Evolutionary conservation across 2,888 invertebrate genomes (phyloP).

Genomic region (Athalia cordata): DNA sequence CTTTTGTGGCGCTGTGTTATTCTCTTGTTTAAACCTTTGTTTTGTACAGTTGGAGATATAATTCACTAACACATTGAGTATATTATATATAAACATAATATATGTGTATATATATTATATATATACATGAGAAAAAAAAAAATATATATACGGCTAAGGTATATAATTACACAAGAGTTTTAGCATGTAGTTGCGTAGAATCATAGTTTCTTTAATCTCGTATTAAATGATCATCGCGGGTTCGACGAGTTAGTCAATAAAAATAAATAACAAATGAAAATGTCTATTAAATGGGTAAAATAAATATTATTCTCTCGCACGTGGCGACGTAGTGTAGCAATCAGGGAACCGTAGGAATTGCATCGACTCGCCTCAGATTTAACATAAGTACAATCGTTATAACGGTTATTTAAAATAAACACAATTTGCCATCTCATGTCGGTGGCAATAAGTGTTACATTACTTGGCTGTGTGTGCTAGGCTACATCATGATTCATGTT

Average conservation of each 20-base stretch:
- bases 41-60: slow-evolving; percentile 47
- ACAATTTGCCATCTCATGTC: slow-evolving; percentile 52
- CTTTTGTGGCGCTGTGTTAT: slow-evolving; percentile 27
- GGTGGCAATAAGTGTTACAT: slow-evolving; percentile 62
- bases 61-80: slow-evolving; percentile 40
- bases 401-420: slow-evolving; percentile 52
- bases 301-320: slow-evolving; percentile 56
- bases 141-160: slow-evolving; percentile 48
- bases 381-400: slow-evolving; percentile 53
- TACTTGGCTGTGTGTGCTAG: slow-evolving; percentile 73
- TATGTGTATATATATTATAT: not conserved
- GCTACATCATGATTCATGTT: slow-evolving; percentile 66
- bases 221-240: slow-evolving; percentile 63
- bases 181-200: slow-evolving; percentile 42
- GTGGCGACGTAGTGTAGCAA: slow-evolving; percentile 61
- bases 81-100: slow-evolving; percentile 32
- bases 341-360: slow-evolving; percentile 69
- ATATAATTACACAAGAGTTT: slow-evolving; percentile 43
- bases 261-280: slow-evolving; percentile 55
- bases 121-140: too few species aligned
- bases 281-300: slow-evolving; percentile 47
- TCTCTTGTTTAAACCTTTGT: slow-evolving; percentile 43
- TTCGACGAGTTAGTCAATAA: slow-evolving; percentile 64
- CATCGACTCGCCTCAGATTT: slow-evolving; percentile 64
- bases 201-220: slow-evolving; percentile 64